Percentiles rank a stretch among this genome's conserved stretches.
Conservation (phyloP, 2,888 invertebrate genomes). For the Agrotis segetum region DNA sequence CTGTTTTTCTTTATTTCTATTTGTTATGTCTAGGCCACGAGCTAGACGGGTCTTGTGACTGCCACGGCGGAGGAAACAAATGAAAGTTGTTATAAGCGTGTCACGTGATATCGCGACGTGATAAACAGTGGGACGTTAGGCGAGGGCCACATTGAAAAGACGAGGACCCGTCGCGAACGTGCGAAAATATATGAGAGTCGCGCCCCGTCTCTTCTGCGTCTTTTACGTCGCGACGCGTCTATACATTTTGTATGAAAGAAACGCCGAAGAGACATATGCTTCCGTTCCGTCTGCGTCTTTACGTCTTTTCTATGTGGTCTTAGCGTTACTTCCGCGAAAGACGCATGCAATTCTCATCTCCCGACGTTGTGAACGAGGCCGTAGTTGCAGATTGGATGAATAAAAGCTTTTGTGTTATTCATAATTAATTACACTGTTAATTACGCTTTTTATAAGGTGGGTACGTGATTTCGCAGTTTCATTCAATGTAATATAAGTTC, state of each 20-base stretch:
- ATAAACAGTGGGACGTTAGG: too few species aligned
- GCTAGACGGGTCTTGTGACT: neutral
- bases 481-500: neutral
- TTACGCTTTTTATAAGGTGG: neutral
- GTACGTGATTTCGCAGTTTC: neutral
- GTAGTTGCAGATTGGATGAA: neutral
- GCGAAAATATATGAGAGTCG: too few species aligned
- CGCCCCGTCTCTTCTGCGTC: too few species aligned
- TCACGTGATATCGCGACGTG: too few species aligned
- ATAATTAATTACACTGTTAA: neutral
- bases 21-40: neutral
- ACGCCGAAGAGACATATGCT: too few species aligned
- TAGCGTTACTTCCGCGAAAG: neutral
- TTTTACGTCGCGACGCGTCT: too few species aligned
- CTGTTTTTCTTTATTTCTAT: constrained; percentile 26
- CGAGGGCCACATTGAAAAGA: too few species aligned
- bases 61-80: neutral
- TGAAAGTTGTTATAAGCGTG: neutral
- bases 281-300: too few species aligned
- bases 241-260: too few species aligned
- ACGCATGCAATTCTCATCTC: neutral
- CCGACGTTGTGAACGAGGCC: neutral
- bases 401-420: neutral
- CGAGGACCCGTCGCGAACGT: too few species aligned
- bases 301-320: too few species aligned